Conservation (phyloP, 2,797 vertebrate species). For the Rhinatrema bivittatum region DNA sequence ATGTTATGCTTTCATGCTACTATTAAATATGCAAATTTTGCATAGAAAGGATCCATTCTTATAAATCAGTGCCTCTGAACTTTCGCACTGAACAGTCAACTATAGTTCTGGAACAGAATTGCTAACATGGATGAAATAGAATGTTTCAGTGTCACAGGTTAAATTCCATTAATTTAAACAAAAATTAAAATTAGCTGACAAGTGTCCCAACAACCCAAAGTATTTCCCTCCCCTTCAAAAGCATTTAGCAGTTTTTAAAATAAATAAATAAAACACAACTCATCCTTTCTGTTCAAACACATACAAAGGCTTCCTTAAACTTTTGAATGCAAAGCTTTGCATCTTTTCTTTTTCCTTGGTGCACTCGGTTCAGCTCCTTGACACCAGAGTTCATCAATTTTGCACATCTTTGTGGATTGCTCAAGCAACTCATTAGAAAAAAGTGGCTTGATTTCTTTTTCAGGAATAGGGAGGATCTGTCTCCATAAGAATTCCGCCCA, state of each 20-base stretch:
- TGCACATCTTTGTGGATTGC: conserved; percentile 10
- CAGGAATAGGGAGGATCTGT: conserved; percentile 34
- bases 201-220: conserved; percentile 11
- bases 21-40: conserved; percentile 19
- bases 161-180: conserved; percentile 21
- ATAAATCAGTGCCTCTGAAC: conserved; percentile 10
- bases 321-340: conserved; percentile 24
- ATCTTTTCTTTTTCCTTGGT: conserved; percentile 8
- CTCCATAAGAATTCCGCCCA: conserved; percentile 25
- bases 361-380: conserved; percentile 10
- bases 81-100: not conserved
- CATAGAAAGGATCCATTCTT: conserved; percentile 26
- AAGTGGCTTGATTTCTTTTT: conserved; percentile 30
- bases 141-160: conserved; percentile 1
- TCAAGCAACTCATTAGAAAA: conserved; percentile 26
- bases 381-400: conserved; percentile 5
- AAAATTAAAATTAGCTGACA: conserved; percentile 33
- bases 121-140: conserved; percentile 15
- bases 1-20: conserved; percentile 1
- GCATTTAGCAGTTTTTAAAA: conserved; percentile 8
- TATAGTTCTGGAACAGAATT: not conserved
- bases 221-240: not conserved
- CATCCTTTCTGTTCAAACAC: conserved; percentile 21
- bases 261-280: conserved; percentile 26
- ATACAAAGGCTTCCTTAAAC: conserved; percentile 6